A percentile compares a stretch with the other conserved stretches of the same genome.
Conservation (phyloP, 2,113 vertebrate species). For the Mormoops blainvillei region DNA sequence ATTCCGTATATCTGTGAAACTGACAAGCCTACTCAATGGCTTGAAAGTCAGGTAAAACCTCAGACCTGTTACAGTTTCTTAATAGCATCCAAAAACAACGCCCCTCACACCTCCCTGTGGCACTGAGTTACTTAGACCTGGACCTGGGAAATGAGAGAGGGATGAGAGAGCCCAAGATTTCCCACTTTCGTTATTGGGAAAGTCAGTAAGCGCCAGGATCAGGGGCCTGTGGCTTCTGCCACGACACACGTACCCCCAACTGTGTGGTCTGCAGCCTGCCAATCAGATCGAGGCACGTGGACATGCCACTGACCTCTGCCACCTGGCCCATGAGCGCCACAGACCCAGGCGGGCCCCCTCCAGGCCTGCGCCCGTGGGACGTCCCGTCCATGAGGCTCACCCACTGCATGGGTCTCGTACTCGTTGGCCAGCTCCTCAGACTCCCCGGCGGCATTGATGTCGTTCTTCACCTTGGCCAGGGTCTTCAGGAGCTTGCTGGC, state of each 20-base stretch:
- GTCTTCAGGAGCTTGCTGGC: slow-evolving; percentile 96
- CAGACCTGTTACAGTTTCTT: neutral
- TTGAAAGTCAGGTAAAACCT: neutral
- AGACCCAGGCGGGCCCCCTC: rapidly evolving
- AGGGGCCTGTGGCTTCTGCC: neutral
- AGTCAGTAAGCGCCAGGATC: neutral
- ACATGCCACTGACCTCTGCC: neutral
- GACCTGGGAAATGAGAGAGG: neutral
- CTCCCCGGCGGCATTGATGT: slow-evolving; percentile 87
- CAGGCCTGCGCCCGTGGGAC: rapidly evolving
- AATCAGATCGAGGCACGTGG: no score
- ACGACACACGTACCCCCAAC: neutral
- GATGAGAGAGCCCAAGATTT: neutral
- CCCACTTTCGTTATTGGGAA: neutral
- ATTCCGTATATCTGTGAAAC: no score
- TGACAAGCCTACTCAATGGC: neutral
- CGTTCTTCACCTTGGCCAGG: slow-evolving; percentile 87
- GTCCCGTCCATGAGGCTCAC: slow-evolving; percentile 71
- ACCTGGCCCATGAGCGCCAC: no score
- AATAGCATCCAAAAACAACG: neutral
- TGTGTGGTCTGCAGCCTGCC: neutral
- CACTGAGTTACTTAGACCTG: neutral
- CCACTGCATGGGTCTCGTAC: slow-evolving; percentile 92
- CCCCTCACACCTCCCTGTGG: neutral
- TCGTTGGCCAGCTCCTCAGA: slow-evolving; percentile 89